phyloP scores from a whole-genome alignment of 2,888 invertebrate genomes.

The Mycalesis mineus region DNA sequence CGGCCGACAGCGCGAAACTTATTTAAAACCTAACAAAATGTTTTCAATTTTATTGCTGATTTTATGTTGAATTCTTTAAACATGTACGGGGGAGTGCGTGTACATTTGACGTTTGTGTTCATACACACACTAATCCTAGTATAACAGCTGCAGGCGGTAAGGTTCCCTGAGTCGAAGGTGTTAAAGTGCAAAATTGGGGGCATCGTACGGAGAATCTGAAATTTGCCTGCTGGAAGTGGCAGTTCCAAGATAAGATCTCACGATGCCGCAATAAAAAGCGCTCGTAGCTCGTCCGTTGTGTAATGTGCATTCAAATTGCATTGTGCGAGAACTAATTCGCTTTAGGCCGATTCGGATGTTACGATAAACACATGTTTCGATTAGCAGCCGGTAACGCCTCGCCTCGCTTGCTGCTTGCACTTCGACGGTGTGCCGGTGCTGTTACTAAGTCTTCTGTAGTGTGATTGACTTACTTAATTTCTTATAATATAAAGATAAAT shows the following conservation, averaged over 20 bases:
- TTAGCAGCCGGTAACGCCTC: slow-evolving; percentile 43
- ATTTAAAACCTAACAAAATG: slow-evolving; percentile 78
- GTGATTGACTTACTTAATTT: neutral
- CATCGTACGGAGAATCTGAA: slow-evolving; percentile 60
- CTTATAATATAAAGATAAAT: no score
- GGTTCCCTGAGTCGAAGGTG: slow-evolving; percentile 45
- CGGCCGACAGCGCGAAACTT: slow-evolving; percentile 57
- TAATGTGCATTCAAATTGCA: slow-evolving; percentile 79
- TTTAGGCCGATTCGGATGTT: slow-evolving; percentile 76
- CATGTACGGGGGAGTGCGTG: slow-evolving; percentile 62
- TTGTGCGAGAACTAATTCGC: slow-evolving; percentile 79
- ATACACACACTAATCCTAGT: slow-evolving; percentile 52
- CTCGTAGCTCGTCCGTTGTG: slow-evolving; percentile 77
- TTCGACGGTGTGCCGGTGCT: neutral
- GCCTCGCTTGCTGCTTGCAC: slow-evolving; percentile 9
- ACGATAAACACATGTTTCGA: slow-evolving; percentile 77
- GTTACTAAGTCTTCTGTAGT: neutral
- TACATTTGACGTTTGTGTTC: slow-evolving; percentile 49
- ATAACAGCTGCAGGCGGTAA: slow-evolving; percentile 42
- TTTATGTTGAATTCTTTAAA: slow-evolving; percentile 77
- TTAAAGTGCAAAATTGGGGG: slow-evolving; percentile 55
- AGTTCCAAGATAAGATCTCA: slow-evolving; percentile 77
- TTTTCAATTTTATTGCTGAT: slow-evolving; percentile 78
- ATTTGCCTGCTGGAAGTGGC: slow-evolving; percentile 78
- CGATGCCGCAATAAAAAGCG: slow-evolving; percentile 78